phyloP scores from a whole-genome alignment of 2,888 invertebrate genomes.

The Caenorhabditis sp. region DNA sequence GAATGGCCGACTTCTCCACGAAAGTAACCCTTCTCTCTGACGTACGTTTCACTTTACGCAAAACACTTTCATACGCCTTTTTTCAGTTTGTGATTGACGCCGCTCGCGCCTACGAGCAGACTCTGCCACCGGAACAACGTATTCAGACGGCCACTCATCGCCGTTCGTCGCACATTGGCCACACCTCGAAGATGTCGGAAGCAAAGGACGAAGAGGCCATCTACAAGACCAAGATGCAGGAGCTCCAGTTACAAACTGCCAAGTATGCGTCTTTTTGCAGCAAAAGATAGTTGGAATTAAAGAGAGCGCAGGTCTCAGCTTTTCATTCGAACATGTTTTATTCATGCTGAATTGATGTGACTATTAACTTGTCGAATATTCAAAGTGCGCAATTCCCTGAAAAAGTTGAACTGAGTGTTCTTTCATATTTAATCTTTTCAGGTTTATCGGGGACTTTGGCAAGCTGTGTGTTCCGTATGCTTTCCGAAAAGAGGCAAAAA shows the following conservation, averaged over 20 bases:
- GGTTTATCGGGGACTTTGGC: constrained; percentile 74
- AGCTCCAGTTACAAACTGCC: constrained; percentile 52
- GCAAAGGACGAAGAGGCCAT: constrained; percentile 42
- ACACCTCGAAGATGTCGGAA: constrained; percentile 16
- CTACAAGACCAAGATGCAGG: constrained; percentile 48
- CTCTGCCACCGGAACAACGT: constrained; percentile 73
- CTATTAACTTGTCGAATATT: constrained; percentile 40
- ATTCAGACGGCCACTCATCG: constrained; percentile 67
- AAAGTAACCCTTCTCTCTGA: constrained; percentile 71
- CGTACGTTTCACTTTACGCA: constrained; percentile 46
- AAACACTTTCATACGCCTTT: not conserved
- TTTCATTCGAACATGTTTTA: constrained; percentile 41
- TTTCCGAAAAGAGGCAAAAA: constrained; percentile 77
- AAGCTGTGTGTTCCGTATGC: constrained; percentile 71
- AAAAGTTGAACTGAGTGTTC: constrained; percentile 20
- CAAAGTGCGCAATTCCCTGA: not conserved
- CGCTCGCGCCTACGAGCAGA: constrained; percentile 57
- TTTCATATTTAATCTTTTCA: constrained; percentile 39
- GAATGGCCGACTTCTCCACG: constrained; percentile 76
- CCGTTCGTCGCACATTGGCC: constrained; percentile 22
- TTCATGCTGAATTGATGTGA: constrained; percentile 36
- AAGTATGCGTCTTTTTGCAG: constrained; percentile 27
- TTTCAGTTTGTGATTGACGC: constrained; percentile 58
- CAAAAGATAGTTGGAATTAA: no score
- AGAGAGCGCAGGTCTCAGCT: no score